Base-by-base conservation (phyloP, 2,888 invertebrate species). In the Cephus nigrinus region DNA sequence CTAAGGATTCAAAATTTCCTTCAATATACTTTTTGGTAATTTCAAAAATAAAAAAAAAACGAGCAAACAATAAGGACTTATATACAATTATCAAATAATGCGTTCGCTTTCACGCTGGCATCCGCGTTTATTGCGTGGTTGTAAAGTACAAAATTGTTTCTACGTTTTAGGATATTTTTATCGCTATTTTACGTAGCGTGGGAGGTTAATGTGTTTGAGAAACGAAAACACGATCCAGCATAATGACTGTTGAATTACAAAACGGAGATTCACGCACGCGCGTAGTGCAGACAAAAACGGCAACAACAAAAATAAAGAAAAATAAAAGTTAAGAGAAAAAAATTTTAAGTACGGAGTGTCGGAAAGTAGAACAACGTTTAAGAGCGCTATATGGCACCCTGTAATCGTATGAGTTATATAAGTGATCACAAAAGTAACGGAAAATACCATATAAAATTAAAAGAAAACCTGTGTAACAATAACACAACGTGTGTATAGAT, bases 91-190 rank as follows among this genome's bases (percentile, higher is more conserved):
- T 55, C 55, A 55, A 23, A 55, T 23, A 1, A 55, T 55, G 55
- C 55, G 55, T 75, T 79, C 79, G 81, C 81, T 75, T 80, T 77
- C 73, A 74, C 76, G 80, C 78, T 75, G 23, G 73, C 75, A 79
- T 76, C 82, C 80, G 81, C 81, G 81, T 85, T 85, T 83, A 83
- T 86, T 83, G 86, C 88, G 87, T 86, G 84, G 71, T 84, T 82
- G 84, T 86, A 85, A 82, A 89, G 88, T 89, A 88, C 88, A 88
- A 88, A 88, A 88, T 88, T 88, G 80, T 88, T 89, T 89, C 82
- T 81, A 87, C 82, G 80, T 79, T 83, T 84, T 88, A 83, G 79
- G 82, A 84, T 84, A 84, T 82, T 76, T 86, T 86, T 86, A 84
- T 84, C 83, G 82, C 82, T 75, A 79, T 69, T 77, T 83, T 80